phyloP scores from a whole-genome alignment of 2,888 invertebrate genomes.

The Pristionchus mayeri region DNA sequence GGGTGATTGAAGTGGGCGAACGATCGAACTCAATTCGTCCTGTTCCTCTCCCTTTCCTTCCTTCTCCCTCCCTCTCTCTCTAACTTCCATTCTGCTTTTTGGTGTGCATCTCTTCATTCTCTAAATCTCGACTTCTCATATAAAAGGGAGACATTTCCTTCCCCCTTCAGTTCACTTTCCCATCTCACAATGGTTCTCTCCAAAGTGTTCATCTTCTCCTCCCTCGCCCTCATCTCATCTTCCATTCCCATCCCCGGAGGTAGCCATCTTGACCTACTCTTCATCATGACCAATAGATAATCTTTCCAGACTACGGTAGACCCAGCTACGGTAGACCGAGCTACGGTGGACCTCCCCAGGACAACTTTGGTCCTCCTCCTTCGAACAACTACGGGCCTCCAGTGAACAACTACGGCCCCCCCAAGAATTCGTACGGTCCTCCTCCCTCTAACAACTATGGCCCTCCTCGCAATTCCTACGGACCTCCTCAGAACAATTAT shows the following conservation, averaged over 20 bases:
- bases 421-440: constrained; percentile 25
- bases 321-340: constrained; percentile 16
- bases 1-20: neutral
- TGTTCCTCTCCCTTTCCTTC: neutral
- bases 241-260: constrained; percentile 27
- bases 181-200: constrained; percentile 41
- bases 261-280: neutral
- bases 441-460: constrained; percentile 19
- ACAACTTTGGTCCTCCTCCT: constrained; percentile 26
- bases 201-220: constrained; percentile 28
- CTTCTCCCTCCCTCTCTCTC: neutral
- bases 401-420: neutral
- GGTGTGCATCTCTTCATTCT: neutral
- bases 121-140: constrained; percentile 29
- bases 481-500: constrained; percentile 39
- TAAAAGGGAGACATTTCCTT: neutral
- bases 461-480: neutral
- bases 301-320: constrained; percentile 19
- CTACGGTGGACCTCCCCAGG: constrained; percentile 42
- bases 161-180: constrained; percentile 29
- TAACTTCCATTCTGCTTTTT: neutral
- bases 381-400: constrained; percentile 34
- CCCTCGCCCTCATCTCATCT: neutral
- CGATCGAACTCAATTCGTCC: constrained; percentile 32
- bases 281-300: neutral